Evolutionary conservation across 2,113 vertebrate species (phyloP).

Genomic region (Manacus vitellinus): DNA sequence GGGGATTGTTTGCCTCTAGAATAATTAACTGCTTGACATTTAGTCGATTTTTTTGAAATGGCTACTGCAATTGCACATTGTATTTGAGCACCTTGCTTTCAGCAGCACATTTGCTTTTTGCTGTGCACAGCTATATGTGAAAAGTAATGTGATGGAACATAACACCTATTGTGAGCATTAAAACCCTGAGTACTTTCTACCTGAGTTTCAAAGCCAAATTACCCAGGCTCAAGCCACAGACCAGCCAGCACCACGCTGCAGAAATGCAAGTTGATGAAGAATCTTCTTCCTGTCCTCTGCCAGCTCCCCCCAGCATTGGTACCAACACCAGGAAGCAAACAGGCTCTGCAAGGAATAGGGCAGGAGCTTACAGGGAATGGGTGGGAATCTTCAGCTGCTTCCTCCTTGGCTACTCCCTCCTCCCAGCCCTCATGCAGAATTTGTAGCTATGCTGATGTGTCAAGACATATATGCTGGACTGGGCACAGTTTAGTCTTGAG

Average conservation of each 20-base stretch:
- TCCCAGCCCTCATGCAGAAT: neutral
- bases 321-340: neutral
- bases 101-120: neutral
- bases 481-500: conserved; percentile 2
- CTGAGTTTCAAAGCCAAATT: neutral
- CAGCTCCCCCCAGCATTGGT: neutral
- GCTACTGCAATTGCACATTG: neutral
- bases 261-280: neutral
- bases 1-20: neutral
- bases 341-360: neutral
- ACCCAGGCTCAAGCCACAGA: neutral
- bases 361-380: neutral
- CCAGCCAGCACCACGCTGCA: neutral
- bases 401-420: neutral
- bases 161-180: accelerated
- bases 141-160: accelerated
- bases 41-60: neutral
- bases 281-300: neutral
- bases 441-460: neutral
- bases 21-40: neutral
- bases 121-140: accelerated
- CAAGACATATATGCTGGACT: neutral
- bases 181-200: neutral
- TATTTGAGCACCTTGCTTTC: neutral
- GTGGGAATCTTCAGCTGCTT: neutral